Base-by-base conservation (phyloP, 2,113 vertebrate genomes). In the Rousettus leschenaultii region DNA sequence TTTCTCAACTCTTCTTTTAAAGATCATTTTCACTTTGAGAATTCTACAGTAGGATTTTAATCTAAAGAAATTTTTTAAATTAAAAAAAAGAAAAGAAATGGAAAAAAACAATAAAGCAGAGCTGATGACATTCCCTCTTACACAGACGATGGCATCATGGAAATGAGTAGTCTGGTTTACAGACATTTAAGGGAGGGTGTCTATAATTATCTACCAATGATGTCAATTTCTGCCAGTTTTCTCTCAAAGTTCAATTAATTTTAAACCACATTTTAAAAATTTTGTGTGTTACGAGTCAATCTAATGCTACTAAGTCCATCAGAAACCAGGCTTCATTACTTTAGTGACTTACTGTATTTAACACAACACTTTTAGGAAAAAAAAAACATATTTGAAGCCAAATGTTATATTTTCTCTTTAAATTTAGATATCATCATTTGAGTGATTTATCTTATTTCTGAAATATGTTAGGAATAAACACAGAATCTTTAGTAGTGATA, bases 231-330 rank as follows among this genome's bases (percentile, higher is more conserved):
- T 85, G 59, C 75, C 10, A 82, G 11, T 5, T 82, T 79, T 86
- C 87, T 59, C 18, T 85, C 75, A 86, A 85, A 91, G 96, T 63
- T n/a, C 48, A 89, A 94, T 89, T 83, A 91, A 83, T 63, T 92
- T 95, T 77, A 92, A 83, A 33, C 43, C 7, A 68, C 33, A 35
- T 95, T 88, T 82, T 19, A 73, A 77, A 80, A 70, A 38, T 61
- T 22, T 68, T 82, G 61, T 4, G 12, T 87, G 30, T 84, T 96
- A 79, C 13, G 45, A 92, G 22, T 85, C 70, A 35, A 33, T 14
- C 0, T 2, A 57, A 57, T 38, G 24, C 21, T 79, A 43, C 53
- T 48, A 89, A 95, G 15, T 89, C 4, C 61, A 82, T 55, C 35
- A 59, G 75, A 96, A 93, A 57, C 1, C 28, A 82, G 6, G 9